phyloP scores from a whole-genome alignment of 2,888 invertebrate genomes.

The Craniophora ligustri region DNA sequence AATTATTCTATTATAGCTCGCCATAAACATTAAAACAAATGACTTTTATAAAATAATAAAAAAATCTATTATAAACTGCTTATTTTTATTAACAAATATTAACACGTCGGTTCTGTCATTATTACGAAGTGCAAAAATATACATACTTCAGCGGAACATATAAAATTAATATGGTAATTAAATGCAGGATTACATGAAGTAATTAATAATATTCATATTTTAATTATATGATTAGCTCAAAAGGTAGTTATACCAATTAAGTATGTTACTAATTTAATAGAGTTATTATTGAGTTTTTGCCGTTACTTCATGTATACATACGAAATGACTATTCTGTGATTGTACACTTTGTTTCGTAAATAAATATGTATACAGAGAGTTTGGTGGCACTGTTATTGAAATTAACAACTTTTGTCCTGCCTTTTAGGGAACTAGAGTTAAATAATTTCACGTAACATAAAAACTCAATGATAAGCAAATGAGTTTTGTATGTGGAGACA shows the following conservation, averaged over 20 bases:
- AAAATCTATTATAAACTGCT: conserved; percentile 24
- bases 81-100: conserved; percentile 39
- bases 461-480: too few relatives aligned
- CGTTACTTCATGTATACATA: not conserved
- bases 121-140: conserved; percentile 3
- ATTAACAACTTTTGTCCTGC: too few relatives aligned
- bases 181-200: not conserved
- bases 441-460: too few relatives aligned
- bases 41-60: conserved; percentile 31
- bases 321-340: not conserved
- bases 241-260: not conserved
- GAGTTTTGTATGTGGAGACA: too few relatives aligned
- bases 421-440: too few relatives aligned
- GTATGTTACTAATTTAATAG: not conserved
- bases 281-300: not conserved
- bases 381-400: too few relatives aligned
- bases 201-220: not conserved
- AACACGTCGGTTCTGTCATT: conserved; percentile 29
- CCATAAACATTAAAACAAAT: conserved; percentile 29
- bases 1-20: conserved; percentile 3
- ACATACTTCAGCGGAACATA: not conserved
- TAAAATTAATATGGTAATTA: not conserved
- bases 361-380: too few relatives aligned
- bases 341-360: not conserved
- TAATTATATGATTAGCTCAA: not conserved